Percentiles rank a stretch among this genome's conserved stretches.
Evolutionary conservation across 2,888 invertebrate genomes (phyloP).

Genomic region (Lomographa bimaculata): DNA sequence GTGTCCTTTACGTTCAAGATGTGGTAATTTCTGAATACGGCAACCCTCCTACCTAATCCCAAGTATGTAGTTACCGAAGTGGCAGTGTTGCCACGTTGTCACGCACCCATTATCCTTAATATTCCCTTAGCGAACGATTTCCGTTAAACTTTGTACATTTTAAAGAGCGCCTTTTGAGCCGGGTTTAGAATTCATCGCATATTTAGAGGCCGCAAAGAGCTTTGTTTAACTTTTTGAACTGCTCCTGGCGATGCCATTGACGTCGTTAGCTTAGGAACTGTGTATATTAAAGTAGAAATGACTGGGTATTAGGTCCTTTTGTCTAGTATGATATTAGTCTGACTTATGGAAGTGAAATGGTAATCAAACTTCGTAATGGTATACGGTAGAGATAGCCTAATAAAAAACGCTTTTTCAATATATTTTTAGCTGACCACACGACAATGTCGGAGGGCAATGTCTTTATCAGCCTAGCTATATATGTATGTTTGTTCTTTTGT

Average conservation of each 20-base stretch:
- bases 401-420: no score
- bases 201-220: conserved; percentile 70
- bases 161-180: conserved; percentile 68
- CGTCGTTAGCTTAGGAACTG: conserved; percentile 7
- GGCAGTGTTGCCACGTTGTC: conserved; percentile 33
- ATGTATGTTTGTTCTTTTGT: no score
- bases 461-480: no score
- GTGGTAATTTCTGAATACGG: not conserved
- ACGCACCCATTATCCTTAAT: conserved; percentile 60
- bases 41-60: conserved; percentile 9
- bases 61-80: conserved; percentile 16
- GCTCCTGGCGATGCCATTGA: conserved; percentile 42
- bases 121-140: conserved; percentile 67
- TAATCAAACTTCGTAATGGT: no score
- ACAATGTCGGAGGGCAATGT: no score
- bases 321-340: no score
- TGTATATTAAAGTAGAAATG: no score
- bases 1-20: no score
- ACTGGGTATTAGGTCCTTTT: no score
- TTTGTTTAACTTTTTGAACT: conserved; percentile 70
- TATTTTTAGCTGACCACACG: no score
- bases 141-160: conserved; percentile 77
- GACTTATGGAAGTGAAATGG: no score
- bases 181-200: conserved; percentile 72
- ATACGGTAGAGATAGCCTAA: no score